These are phyloP conservation scores for Tridacna gigas DNA, from an alignment of 2,888 invertebrate genomes.

Conservation along the genomic window DNA sequence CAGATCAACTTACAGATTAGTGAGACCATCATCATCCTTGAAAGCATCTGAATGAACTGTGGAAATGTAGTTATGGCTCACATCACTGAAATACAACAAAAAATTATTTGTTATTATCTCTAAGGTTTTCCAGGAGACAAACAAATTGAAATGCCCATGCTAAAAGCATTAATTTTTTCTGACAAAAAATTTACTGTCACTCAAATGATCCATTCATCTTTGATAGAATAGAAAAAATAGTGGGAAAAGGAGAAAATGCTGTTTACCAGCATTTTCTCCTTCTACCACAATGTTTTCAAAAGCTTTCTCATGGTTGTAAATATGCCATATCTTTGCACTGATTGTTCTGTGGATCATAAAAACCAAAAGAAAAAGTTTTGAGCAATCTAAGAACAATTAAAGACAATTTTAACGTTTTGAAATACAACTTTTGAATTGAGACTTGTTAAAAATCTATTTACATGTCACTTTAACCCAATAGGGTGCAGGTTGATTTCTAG, in stretches of 20 bases:
- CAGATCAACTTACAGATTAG: conserved; percentile 45
- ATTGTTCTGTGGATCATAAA: too few species aligned
- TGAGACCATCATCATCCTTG: conserved; percentile 33
- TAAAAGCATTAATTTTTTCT: too few species aligned
- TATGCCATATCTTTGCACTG: too few species aligned
- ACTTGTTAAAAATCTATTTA: too few species aligned
- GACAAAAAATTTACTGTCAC: too few species aligned
- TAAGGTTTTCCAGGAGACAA: neutral
- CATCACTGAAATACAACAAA: conserved; percentile 42
- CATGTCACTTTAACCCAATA: too few species aligned
- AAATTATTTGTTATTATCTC: neutral
- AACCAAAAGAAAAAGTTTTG: too few species aligned
- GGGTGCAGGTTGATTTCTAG: too few species aligned
- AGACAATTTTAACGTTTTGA: too few species aligned
- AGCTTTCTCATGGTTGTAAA: neutral
- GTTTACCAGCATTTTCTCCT: neutral
- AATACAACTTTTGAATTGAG: too few species aligned
- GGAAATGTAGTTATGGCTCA: conserved; percentile 42
- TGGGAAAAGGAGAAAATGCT: neutral
- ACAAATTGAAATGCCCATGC: too few species aligned
- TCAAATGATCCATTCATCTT: neutral
- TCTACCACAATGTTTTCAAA: neutral
- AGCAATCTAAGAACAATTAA: too few species aligned
- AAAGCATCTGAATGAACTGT: conserved; percentile 34
- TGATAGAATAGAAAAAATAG: neutral